Base-by-base conservation (phyloP, 2,888 invertebrate genomes). In the Dicyrtomina minuta region DNA sequence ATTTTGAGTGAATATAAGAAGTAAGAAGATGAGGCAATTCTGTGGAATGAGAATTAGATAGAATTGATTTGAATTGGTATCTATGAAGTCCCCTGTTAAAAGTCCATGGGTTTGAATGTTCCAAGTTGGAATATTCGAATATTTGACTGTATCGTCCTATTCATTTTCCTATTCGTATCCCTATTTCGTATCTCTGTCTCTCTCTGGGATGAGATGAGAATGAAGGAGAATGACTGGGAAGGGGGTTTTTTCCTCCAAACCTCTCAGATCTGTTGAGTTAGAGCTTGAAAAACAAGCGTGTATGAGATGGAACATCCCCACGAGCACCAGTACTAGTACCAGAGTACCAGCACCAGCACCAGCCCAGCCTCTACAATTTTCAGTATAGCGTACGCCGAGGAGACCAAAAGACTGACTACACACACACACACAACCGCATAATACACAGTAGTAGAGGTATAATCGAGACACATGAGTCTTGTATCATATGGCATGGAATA, bases 21-120 rank as follows among this genome's bases (percentile, higher is more conserved):
- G 41, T 26, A 66, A 26, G 24, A 17, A 44, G 39, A 56, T 2
- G 15, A 22, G 17, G 49, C 66, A 59, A 43, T 27, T 66, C 49
- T 62, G 26, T 49, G 49, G 53, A 53, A 64, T 13, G 17, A 41
- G 27, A 53, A 64, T 53, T 64, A 62, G 44, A 26, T 46, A 46
- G 62, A 62, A 64, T 64, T 64, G 53, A 39, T 64, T 64, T 51
- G 64, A 64, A 64, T 64, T 64, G 51, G 41, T 64, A 51, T 53
- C 27, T 51, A 27, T 15, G 58, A 33, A 59, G 22, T 39, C 43
- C 59, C 59, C 59, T 10, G 10, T 26, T 33, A 56, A 56, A 51
- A 33, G 33, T 33, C 46, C 46, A 46, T 17, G 46, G 46, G 10
- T n/a, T 43, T 43, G 13, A 10, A 46, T 3, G 46, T 46, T 20